Evolutionary conservation across 1,140 invertebrate genomes (phyloP).

Genomic region (Drepana arcuata): DNA sequence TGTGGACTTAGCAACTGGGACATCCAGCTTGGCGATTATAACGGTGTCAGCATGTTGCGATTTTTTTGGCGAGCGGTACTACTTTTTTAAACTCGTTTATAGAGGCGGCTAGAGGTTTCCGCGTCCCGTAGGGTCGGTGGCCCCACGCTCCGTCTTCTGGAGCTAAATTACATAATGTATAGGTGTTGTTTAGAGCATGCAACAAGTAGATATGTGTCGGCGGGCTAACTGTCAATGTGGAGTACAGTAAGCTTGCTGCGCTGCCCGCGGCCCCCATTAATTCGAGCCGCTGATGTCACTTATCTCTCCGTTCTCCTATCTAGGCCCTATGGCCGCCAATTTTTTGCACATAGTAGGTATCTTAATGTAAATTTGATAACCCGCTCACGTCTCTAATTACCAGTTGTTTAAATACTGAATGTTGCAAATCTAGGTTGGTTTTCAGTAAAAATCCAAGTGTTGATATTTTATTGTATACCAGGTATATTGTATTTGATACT

Average conservation of each 20-base stretch:
- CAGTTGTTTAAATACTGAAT: constrained; percentile 30
- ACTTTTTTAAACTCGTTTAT: constrained; percentile 73
- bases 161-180: constrained; percentile 73
- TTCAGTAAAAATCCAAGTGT: constrained; percentile 16
- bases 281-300: constrained; percentile 71
- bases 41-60: constrained; percentile 73
- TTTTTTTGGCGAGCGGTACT: constrained; percentile 73
- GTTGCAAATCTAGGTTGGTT: constrained; percentile 32
- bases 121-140: constrained; percentile 69
- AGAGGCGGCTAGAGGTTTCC: constrained; percentile 70
- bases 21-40: constrained; percentile 72
- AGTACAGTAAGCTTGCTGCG: constrained; percentile 68
- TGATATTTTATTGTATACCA: constrained; percentile 14
- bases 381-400: constrained; percentile 54
- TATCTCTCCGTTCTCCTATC: constrained; percentile 66
- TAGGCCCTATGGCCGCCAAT: constrained; percentile 69
- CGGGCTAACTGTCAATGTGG: constrained; percentile 71
- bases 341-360: constrained; percentile 57
- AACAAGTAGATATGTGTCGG: constrained; percentile 73
- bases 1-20: constrained; percentile 64
- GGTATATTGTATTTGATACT: no score
- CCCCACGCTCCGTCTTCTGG: constrained; percentile 61
- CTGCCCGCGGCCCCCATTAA: constrained; percentile 69
- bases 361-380: constrained; percentile 59
- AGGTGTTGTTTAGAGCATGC: constrained; percentile 65